Base-by-base conservation (phyloP, 2,113 vertebrate genomes). In the Paracanthobrama guichenoti region DNA sequence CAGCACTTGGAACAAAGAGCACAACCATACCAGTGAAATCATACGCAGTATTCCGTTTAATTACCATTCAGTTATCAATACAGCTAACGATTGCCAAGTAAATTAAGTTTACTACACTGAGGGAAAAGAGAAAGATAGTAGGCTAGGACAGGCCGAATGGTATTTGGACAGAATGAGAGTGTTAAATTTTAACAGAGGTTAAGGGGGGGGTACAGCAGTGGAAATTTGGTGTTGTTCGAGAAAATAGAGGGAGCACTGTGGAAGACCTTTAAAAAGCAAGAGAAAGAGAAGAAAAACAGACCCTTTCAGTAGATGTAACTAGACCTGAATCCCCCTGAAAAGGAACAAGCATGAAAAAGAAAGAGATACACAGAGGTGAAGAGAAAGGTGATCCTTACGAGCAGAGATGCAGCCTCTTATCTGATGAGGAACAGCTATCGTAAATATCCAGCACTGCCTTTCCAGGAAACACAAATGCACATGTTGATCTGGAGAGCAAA, bases 371-470 rank as follows among this genome's bases (percentile, higher is more conserved):
- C 66, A 60, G 87, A 88, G 84, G 81, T 81, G 84, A 86, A 62
- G 81, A 86, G 71, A 88, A 88, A 86, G 62, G 24, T 20, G 62
- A 86, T 82, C 55, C 64, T 53, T n/a, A 42, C 14, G 28, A 74
- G 62, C 26, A 77, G 55, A 73, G 31, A n/a, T 78, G 62, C 28
- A 57, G 73, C 26, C 75, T 80, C 87, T 86, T 86, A 88, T 86
- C 84, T 83, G 84, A 88, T 83, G 76, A 85, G 28, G 75, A 82
- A 73, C 75, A 46, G 84, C 48, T 76, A 76, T 88, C 50, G 80
- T 88, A 86, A 85, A 83, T 77, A 86, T 86, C 76, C 64, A 88
- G 69, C 81, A 62, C 66, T 77, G 67, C 71, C 64, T 44, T 86
- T 86, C 74, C 85, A 75, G 77, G 57, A 87, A 69, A 60, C 60